A percentile compares a stretch with the other conserved stretches of the same genome.
These are phyloP conservation scores for Chaenogobius annularis DNA, from an alignment of 2,113 vertebrate species.

Conservation along the genomic window DNA sequence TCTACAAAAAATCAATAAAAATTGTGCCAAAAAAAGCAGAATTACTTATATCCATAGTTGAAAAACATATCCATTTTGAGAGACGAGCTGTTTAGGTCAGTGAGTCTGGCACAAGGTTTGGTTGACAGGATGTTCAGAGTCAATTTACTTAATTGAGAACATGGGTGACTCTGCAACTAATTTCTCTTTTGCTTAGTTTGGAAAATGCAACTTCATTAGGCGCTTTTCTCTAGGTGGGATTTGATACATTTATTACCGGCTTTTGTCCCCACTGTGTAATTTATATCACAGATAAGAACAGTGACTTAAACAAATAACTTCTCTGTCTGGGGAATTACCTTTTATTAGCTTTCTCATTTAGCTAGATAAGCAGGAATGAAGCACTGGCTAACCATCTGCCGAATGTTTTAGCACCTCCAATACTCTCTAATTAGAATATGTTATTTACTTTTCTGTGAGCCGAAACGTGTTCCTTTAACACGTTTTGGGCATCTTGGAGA, in stretches of 20 bases:
- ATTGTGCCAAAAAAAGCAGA: not conserved
- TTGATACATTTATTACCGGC: not conserved
- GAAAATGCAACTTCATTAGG: slow-evolving; percentile 3
- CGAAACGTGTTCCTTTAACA: slow-evolving; percentile 5
- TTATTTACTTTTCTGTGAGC: slow-evolving; percentile 8
- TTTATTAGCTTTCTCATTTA: slow-evolving; percentile 12
- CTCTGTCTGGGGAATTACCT: slow-evolving; percentile 4
- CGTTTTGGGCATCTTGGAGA: not conserved
- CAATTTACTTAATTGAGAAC: not conserved
- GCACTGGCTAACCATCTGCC: slow-evolving; percentile 1
- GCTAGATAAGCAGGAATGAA: slow-evolving; percentile 1
- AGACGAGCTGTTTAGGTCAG: not conserved
- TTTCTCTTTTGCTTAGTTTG: not conserved
- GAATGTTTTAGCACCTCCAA: slow-evolving; percentile 6
- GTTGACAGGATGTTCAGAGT: not conserved
- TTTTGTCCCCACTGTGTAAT: slow-evolving; percentile 9
- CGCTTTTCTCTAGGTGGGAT: not conserved
- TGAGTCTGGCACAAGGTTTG: not conserved
- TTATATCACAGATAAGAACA: slow-evolving; percentile 12
- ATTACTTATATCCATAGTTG: not conserved
- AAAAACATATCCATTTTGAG: not conserved
- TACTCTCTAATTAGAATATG: slow-evolving; percentile 10
- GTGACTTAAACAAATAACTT: slow-evolving; percentile 13
- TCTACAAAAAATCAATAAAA: too few species aligned
- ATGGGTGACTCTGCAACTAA: not conserved